Percentiles rank a stretch among this genome's conserved stretches.
phyloP scores from a whole-genome alignment of 1,140 invertebrate genomes.

The Campoletis sonorensis region DNA sequence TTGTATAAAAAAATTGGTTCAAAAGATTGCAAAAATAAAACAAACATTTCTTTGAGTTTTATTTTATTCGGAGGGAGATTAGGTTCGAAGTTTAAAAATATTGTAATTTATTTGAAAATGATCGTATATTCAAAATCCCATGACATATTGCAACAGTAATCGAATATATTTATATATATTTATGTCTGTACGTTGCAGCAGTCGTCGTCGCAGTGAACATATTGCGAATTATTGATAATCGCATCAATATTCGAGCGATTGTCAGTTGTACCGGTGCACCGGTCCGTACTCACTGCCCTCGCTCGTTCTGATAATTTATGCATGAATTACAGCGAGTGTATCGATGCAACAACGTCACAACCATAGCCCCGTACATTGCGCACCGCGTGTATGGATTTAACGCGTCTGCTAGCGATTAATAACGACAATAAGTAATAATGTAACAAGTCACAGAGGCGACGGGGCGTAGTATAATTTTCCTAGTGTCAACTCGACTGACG shows the following conservation, averaged over 20 bases:
- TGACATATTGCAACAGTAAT: too few species aligned
- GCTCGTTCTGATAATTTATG: slow-evolving; percentile 66
- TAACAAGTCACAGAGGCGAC: slow-evolving; percentile 23
- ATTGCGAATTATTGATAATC: slow-evolving; percentile 72
- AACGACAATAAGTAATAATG: slow-evolving; percentile 51
- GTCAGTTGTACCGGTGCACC: slow-evolving; percentile 59
- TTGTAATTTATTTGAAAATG: too few species aligned
- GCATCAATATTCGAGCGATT: slow-evolving; percentile 72
- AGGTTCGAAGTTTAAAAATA: too few species aligned
- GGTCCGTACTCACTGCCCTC: slow-evolving; percentile 7
- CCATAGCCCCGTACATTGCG: slow-evolving; percentile 59
- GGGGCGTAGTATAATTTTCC: slow-evolving; percentile 14
- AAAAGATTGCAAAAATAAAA: too few species aligned
- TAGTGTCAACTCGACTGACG: neutral
- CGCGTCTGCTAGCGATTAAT: slow-evolving; percentile 59
- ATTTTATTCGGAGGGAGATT: too few species aligned
- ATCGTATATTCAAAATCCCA: too few species aligned
- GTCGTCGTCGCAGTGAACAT: slow-evolving; percentile 44
- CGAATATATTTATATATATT: neutral
- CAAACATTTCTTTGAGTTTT: too few species aligned
- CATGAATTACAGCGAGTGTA: slow-evolving; percentile 65
- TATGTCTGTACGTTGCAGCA: slow-evolving; percentile 34
- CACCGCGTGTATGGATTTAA: slow-evolving; percentile 16
- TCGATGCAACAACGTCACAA: slow-evolving; percentile 59
- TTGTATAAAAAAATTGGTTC: too few species aligned